These are phyloP conservation scores for Allygus modestus DNA, from an alignment of 2,888 invertebrate genomes.

Conservation along the genomic window DNA sequence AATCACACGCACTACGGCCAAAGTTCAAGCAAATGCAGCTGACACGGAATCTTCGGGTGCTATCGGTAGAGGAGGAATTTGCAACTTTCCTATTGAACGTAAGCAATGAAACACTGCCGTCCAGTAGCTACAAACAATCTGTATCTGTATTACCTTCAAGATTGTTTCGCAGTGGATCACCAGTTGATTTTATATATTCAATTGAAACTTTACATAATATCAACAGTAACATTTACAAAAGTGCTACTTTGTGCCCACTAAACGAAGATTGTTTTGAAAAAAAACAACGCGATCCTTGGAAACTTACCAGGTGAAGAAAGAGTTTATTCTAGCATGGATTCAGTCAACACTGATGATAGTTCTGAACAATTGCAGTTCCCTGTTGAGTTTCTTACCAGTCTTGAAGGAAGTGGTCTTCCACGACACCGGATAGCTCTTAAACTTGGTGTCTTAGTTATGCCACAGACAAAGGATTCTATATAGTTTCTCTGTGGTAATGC, in stretches of 20 bases:
- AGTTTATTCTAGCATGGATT: not conserved
- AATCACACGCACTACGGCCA: not conserved
- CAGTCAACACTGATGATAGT: no score
- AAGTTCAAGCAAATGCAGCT: not conserved
- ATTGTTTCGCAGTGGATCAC: not conserved
- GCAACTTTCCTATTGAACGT: not conserved
- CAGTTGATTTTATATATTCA: not conserved
- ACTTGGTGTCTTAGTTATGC: no score
- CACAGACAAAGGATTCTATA: no score
- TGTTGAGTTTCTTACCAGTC: no score
- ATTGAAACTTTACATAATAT: not conserved
- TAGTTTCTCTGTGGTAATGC: no score
- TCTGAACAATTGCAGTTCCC: no score
- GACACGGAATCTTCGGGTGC: not conserved
- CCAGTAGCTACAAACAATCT: not conserved
- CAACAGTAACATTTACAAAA: not conserved
- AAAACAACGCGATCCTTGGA: not conserved
- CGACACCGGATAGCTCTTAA: no score
- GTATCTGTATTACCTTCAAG: not conserved
- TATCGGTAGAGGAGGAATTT: not conserved
- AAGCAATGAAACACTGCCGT: not conserved
- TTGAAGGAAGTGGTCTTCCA: no score
- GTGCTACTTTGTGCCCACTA: not conserved
- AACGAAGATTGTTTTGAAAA: not conserved
- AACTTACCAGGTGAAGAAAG: not conserved